Percentiles rank a stretch among this genome's conserved stretches.
These are phyloP conservation scores for Saxidomus purpurata DNA, from an alignment of 1,140 invertebrate species.

Conservation along the genomic window DNA sequence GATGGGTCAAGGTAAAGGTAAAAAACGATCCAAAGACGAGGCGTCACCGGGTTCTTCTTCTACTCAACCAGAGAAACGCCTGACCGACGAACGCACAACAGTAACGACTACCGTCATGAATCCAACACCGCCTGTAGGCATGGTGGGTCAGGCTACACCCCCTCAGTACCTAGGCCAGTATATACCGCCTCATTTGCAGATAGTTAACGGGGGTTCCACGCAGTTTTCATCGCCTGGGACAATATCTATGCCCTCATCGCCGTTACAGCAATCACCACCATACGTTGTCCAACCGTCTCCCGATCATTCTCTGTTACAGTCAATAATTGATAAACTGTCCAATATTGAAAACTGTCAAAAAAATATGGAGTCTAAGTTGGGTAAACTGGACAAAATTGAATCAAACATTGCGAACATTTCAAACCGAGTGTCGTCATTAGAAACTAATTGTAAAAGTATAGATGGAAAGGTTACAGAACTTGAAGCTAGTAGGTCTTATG, in stretches of 20 bases:
- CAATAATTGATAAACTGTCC: neutral
- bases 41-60: neutral
- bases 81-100: neutral
- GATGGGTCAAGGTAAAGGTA: neutral
- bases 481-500: neutral
- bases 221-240: neutral
- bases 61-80: neutral
- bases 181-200: neutral
- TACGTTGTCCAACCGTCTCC: too few relatives aligned
- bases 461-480: neutral
- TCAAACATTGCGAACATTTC: neutral
- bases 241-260: neutral
- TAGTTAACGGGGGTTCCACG: neutral
- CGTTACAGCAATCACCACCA: neutral
- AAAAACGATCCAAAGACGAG: neutral
- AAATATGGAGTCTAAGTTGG: neutral
- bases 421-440: neutral
- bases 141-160: neutral
- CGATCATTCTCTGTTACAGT: neutral
- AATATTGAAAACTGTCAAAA: neutral
- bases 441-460: neutral
- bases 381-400: slow-evolving; percentile 11
- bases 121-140: neutral
- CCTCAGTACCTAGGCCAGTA: neutral
- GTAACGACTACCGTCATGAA: neutral